A percentile compares a stretch with the other conserved stretches of the same genome.
phyloP scores from a whole-genome alignment of 2,888 invertebrate species.

The Timandra comae region DNA sequence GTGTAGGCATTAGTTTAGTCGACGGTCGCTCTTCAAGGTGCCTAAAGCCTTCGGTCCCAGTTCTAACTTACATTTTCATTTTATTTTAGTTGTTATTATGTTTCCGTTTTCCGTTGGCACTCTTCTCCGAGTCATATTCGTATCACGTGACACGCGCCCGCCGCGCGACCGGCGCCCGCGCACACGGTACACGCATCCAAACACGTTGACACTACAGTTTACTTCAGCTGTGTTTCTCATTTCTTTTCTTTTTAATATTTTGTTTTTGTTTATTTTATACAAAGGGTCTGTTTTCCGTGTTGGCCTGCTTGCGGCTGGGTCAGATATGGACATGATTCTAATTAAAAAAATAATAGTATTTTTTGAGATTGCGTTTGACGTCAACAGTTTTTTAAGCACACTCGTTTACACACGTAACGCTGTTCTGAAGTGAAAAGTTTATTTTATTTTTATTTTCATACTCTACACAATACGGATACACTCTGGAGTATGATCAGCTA shows the following conservation, averaged over 20 bases:
- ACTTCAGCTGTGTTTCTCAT: conserved; percentile 28
- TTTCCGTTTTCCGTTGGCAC: conserved; percentile 46
- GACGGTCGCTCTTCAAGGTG: conserved; percentile 50
- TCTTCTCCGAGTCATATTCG: conserved; percentile 61
- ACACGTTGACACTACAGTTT: conserved; percentile 57
- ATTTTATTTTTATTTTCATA: not conserved
- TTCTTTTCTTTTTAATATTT: conserved; percentile 19
- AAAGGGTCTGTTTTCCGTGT: conserved; percentile 52
- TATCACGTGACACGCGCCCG: conserved; percentile 68
- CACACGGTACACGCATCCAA: conserved; percentile 56
- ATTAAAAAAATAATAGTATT: not conserved
- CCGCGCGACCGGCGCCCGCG: conserved; percentile 39
- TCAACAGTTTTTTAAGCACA: too few species aligned
- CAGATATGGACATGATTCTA: conserved; percentile 47
- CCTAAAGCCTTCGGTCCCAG: conserved; percentile 50
- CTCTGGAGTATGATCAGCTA: too few species aligned
- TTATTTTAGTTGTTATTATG: conserved; percentile 31
- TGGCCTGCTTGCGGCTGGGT: conserved; percentile 56
- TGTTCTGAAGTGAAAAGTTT: too few species aligned
- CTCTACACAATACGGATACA: not conserved
- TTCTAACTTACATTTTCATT: conserved; percentile 35
- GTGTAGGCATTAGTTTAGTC: conserved; percentile 55
- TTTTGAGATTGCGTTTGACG: conserved; percentile 26
- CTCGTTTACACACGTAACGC: too few species aligned
- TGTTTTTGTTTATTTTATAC: conserved; percentile 34